Base-by-base conservation (phyloP, 2,113 vertebrate species). In the Macquaria ambigua region DNA sequence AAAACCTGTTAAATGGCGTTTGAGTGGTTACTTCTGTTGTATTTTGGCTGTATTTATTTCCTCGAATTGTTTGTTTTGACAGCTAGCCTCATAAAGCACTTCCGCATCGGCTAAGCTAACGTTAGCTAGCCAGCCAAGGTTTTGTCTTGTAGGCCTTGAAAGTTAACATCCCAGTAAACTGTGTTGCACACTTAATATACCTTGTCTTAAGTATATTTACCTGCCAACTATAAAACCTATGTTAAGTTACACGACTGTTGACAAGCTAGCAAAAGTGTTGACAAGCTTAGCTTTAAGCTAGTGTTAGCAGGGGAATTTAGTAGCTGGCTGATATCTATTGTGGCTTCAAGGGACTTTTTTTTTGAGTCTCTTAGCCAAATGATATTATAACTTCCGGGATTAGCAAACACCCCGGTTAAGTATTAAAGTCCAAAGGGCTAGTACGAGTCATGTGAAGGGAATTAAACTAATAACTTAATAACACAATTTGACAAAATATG, bases 101-200 rank as follows among this genome's bases (percentile, higher is more conserved):
- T 93, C 93, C 92, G 90, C 76, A 63, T 92, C 5, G 23, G 74
- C 58, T 56, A 81, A 1, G 85, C 80, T 87, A 90, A 67, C 46
- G 2, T 34, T 82, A 85, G 74, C 88, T n/a, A 2, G 8, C 28
- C 4, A 11, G 67, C 28, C 15, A 18, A 71, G 48, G 37, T 28
- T 2, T 48, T 15, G 46, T 20, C 50, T 7, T 53, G 18, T 6
- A 74, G 83, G 78, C 74, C 81, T 11, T n/a, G 23, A 9, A 55
- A 83, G 20, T 67, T 72, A 25, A 55, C 64, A 7, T n/a, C 12
- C 18, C 1, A 20, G 3, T 52, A 21, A 59, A 70, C 5, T 21
- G 16, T 3, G 4, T n/a, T 20, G 11, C 21, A 48, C 8, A 3
- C 7, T 5, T 28, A 23, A 14, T 14, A 6, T 0, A 56, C 14